Evolutionary conservation across 2,888 invertebrate species (phyloP).

Genomic region (Apamea crenata): DNA sequence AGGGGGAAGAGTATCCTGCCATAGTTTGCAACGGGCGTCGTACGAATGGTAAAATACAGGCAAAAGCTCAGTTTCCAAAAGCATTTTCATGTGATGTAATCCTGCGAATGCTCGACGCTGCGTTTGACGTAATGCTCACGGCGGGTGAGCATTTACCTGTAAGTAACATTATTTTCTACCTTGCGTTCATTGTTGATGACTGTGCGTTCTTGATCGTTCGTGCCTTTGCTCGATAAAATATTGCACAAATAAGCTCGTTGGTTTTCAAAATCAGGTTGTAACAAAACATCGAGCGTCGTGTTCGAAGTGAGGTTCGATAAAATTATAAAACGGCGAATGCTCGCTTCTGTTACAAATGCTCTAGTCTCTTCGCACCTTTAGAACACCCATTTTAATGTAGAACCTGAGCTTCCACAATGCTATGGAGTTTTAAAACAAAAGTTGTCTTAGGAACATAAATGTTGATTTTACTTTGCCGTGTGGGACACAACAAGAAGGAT

Average conservation of each 20-base stretch:
- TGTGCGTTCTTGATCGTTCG: background rate
- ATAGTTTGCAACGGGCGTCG: no score
- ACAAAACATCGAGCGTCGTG: background rate
- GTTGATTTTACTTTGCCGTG: conserved; percentile 7
- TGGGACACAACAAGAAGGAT: background rate
- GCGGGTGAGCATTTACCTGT: background rate
- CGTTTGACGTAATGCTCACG: background rate
- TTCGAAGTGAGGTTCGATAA: background rate
- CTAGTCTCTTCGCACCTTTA: background rate
- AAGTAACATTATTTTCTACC: background rate
- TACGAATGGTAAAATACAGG: background rate
- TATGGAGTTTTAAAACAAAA: conserved; percentile 7
- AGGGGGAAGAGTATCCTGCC: no score
- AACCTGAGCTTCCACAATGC: background rate
- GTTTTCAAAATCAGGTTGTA: background rate
- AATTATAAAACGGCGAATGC: background rate
- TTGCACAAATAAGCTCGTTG: background rate
- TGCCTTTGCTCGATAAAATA: background rate
- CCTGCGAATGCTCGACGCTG: background rate
- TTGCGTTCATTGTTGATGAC: background rate
- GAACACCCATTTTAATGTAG: background rate
- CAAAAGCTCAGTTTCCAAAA: background rate
- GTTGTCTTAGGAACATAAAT: background rate
- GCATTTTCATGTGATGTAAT: background rate
- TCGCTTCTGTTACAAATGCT: no score